Percentiles rank a stretch among this genome's conserved stretches.
These are phyloP conservation scores for Actinostola sp. DNA, from an alignment of 92 coral and sea anemone genomes.

Conservation along the genomic window DNA sequence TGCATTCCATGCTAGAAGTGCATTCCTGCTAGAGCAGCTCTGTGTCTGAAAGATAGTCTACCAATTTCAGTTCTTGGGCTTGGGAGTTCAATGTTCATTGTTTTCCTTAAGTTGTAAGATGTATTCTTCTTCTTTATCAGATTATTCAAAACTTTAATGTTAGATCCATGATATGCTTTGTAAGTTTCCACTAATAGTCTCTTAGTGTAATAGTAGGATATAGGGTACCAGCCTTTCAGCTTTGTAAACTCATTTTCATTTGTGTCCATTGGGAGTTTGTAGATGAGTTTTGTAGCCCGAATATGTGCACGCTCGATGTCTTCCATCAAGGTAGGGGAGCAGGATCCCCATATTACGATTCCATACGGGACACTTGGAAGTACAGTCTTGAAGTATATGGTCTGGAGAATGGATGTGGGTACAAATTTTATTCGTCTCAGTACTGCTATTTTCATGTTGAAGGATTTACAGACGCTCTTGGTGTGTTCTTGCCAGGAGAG, in stretches of 20 bases:
- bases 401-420: conserved; percentile 31
- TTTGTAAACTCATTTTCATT: conserved; percentile 5
- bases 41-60: too few relatives aligned
- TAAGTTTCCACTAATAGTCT: conserved; percentile 25
- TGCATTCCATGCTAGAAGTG: too few relatives aligned
- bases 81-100: conserved; percentile 24
- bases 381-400: conserved; percentile 43
- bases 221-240: conserved; percentile 23
- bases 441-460: conserved; percentile 41
- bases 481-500: conserved; percentile 57
- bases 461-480: conserved; percentile 38
- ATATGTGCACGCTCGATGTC: conserved; percentile 34
- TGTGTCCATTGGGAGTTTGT: conserved; percentile 10
- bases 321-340: conserved; percentile 32
- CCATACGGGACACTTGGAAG: conserved; percentile 41
- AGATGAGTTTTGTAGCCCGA: conserved; percentile 32
- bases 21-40: too few relatives aligned
- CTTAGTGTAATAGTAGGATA: conserved; percentile 15
- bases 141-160: conserved; percentile 13
- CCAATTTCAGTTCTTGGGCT: too few relatives aligned
- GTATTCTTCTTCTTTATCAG: conserved; percentile 1
- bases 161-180: conserved; percentile 11
- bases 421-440: conserved; percentile 48
- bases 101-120: conserved; percentile 15
- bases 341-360: conserved; percentile 39